Evolutionary conservation across 2,113 vertebrate species (phyloP).

Genomic region (Pampusana beccarii): DNA sequence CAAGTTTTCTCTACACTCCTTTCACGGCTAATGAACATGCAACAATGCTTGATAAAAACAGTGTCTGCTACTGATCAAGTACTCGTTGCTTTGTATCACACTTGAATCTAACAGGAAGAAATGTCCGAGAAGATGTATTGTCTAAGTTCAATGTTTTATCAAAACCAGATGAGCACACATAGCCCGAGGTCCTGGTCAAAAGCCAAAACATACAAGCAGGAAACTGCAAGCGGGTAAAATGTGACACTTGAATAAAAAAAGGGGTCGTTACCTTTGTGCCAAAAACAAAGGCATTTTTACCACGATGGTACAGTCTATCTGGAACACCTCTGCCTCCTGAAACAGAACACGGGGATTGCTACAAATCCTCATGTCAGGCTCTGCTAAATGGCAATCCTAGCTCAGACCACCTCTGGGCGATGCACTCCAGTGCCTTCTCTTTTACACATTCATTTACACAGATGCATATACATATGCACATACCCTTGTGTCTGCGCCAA

Average conservation of each 20-base stretch:
- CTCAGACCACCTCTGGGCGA: constrained; percentile 3
- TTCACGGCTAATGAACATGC: constrained; percentile 28
- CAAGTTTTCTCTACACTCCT: neutral
- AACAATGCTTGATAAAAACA: constrained; percentile 20
- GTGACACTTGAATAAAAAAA: constrained; percentile 38
- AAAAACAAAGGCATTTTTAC: neutral
- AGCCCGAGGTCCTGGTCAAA: constrained; percentile 30
- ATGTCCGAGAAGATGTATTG: constrained; percentile 65
- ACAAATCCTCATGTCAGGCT: neutral
- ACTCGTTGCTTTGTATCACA: constrained; percentile 48
- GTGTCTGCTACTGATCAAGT: constrained; percentile 64
- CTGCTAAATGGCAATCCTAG: neutral
- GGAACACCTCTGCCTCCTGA: neutral
- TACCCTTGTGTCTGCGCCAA: neutral
- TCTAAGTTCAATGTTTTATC: constrained; percentile 62
- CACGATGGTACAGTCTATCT: neutral
- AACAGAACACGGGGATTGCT: neutral
- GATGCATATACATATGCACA: neutral
- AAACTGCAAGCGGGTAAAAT: constrained; percentile 68
- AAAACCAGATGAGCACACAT: constrained; percentile 66
- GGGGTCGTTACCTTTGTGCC: neutral
- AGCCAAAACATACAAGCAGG: constrained; percentile 69
- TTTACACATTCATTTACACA: neutral
- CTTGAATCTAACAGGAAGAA: constrained; percentile 66
- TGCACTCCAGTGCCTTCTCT: neutral